Evolutionary conservation across 2,888 invertebrate genomes (phyloP).

Genomic region (Calameuta filiformis): DNA sequence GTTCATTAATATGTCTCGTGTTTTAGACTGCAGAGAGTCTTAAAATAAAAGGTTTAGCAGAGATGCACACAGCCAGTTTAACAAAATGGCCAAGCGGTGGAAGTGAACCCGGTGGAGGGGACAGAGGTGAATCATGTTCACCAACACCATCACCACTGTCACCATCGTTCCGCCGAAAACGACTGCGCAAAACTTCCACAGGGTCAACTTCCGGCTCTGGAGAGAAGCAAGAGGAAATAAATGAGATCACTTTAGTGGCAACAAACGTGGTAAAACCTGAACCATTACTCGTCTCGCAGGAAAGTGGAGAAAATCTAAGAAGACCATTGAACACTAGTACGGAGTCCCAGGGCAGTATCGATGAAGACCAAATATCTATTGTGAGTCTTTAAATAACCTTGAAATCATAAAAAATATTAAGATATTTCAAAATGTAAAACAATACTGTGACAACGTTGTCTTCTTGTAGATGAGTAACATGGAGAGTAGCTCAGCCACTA

Average conservation of each 20-base stretch:
- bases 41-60: conserved; percentile 89
- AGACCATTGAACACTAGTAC: conserved; percentile 54
- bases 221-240: conserved; percentile 56
- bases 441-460: neutral
- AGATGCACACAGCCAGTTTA: conserved; percentile 83
- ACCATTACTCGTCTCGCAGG: conserved; percentile 53
- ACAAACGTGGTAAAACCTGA: conserved; percentile 61
- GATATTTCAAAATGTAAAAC: neutral
- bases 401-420: neutral
- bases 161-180: conserved; percentile 72
- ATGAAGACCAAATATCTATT: conserved; percentile 61
- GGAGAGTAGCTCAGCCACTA: conserved; percentile 57
- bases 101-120: conserved; percentile 55
- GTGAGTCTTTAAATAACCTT: conserved; percentile 36
- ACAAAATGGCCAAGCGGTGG: conserved; percentile 76
- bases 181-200: conserved; percentile 75
- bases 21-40: conserved; percentile 86
- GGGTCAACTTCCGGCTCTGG: conserved; percentile 66
- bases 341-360: conserved; percentile 60
- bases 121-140: conserved; percentile 59
- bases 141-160: conserved; percentile 70
- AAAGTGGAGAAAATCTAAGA: conserved; percentile 47
- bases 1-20: conserved; percentile 67
- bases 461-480: conserved; percentile 58
- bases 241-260: conserved; percentile 59